Percentiles rank a stretch among this genome's conserved stretches.
phyloP scores from a whole-genome alignment of 92 coral and sea anemone genomes.

The Paramuricea clavata region DNA sequence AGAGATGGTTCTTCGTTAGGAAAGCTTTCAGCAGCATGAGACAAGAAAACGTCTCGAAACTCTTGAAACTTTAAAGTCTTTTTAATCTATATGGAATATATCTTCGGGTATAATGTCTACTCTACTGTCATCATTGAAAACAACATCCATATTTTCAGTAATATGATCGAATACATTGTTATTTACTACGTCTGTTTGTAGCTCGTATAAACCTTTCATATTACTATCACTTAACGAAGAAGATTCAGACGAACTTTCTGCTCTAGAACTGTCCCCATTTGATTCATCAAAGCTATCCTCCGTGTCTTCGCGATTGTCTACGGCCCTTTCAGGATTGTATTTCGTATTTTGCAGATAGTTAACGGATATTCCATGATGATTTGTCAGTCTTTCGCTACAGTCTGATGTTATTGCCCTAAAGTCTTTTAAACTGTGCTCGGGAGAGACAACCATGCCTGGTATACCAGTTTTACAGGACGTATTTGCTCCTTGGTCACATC shows the following conservation, averaged over 20 bases:
- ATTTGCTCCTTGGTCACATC: not conserved
- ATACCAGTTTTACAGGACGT: not conserved
- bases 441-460: not conserved
- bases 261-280: not conserved
- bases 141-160: constrained; percentile 7
- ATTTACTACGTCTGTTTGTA: not conserved
- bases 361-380: not conserved
- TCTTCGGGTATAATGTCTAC: too few relatives aligned
- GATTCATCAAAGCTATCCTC: not conserved
- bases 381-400: not conserved
- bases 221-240: not conserved
- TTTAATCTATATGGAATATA: too few relatives aligned
- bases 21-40: too few relatives aligned
- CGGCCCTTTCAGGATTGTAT: not conserved
- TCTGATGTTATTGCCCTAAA: not conserved
- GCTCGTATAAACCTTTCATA: not conserved
- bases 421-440: not conserved
- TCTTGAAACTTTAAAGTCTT: too few relatives aligned
- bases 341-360: not conserved
- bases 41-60: too few relatives aligned
- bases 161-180: not conserved
- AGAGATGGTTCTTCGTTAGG: too few relatives aligned
- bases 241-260: constrained; percentile 24
- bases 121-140: too few relatives aligned
- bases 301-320: not conserved